Conservation (phyloP, 2,797 vertebrate species). For the Hipposideros larvatus region DNA sequence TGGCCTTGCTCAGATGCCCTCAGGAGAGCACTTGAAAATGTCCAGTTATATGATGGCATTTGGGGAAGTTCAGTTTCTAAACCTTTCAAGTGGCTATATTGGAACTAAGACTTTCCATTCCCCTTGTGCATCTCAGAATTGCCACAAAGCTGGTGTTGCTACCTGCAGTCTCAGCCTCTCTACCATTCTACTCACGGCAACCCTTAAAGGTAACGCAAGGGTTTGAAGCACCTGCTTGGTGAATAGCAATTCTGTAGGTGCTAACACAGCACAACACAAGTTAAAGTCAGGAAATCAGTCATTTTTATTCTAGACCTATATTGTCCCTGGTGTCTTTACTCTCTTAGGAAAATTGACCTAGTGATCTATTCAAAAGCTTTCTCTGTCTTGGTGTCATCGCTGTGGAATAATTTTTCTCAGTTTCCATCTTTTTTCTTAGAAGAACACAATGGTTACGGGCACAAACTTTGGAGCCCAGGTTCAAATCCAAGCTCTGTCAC, state of each 20-base stretch:
- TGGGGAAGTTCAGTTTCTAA: background rate
- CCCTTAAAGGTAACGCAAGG: background rate
- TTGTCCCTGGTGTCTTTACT: background rate
- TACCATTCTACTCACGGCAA: background rate
- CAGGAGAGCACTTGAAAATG: background rate
- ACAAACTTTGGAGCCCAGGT: background rate
- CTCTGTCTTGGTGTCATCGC: background rate
- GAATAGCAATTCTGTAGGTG: background rate
- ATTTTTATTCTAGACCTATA: background rate
- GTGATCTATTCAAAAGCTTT: background rate
- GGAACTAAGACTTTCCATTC: background rate
- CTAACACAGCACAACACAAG: background rate
- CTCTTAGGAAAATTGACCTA: background rate
- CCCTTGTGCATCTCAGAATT: background rate
- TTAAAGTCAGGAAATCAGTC: background rate
- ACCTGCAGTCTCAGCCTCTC: background rate
- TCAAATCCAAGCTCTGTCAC: background rate
- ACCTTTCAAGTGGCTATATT: background rate
- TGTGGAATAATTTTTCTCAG: background rate
- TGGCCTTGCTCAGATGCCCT: background rate
- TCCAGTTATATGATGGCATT: background rate
- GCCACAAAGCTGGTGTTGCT: background rate
- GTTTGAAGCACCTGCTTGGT: background rate
- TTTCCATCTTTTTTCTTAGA: conserved; percentile 16
- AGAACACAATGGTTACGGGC: background rate